A percentile compares a stretch with the other conserved stretches of the same genome.
phyloP scores from a whole-genome alignment of 2,113 vertebrate genomes.

The Notiomystis cincta region DNA sequence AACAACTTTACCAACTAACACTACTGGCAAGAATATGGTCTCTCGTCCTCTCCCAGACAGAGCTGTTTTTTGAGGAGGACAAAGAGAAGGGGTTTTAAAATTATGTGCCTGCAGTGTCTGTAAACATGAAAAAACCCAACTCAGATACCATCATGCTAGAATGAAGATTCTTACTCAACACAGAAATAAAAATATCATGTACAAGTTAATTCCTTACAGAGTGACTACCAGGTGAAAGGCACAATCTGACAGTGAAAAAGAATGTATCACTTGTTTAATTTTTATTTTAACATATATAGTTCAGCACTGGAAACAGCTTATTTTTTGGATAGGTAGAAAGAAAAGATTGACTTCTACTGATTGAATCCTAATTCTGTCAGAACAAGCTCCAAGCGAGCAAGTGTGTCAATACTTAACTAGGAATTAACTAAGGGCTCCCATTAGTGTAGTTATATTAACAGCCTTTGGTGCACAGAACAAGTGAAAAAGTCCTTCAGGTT shows the following conservation, averaged over 20 bases:
- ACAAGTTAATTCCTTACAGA: not conserved
- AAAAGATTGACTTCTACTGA: not conserved
- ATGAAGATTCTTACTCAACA: not conserved
- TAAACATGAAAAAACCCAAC: not conserved
- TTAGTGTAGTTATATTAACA: not conserved
- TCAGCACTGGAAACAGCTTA: not conserved
- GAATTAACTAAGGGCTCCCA: not conserved
- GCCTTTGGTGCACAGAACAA: not conserved
- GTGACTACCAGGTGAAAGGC: not conserved
- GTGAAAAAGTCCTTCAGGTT: not conserved
- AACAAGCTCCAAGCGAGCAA: not conserved
- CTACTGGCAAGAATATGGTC: not conserved
- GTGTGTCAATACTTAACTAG: not conserved
- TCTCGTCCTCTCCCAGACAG: not conserved
- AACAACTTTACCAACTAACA: not conserved
- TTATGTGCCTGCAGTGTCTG: not conserved
- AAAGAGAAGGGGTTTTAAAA: not conserved
- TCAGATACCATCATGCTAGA: not conserved
- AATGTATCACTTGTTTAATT: not conserved
- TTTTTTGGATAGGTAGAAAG: not conserved
- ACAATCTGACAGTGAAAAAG: not conserved
- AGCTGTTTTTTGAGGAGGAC: not conserved
- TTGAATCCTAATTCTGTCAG: not conserved
- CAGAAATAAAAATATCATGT: not conserved
- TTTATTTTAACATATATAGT: not conserved